Evolutionary conservation across 2,797 vertebrate genomes (phyloP), one percentile per base, ranked within the genome.

Genomic region (Rhinatrema bivittatum): DNA sequence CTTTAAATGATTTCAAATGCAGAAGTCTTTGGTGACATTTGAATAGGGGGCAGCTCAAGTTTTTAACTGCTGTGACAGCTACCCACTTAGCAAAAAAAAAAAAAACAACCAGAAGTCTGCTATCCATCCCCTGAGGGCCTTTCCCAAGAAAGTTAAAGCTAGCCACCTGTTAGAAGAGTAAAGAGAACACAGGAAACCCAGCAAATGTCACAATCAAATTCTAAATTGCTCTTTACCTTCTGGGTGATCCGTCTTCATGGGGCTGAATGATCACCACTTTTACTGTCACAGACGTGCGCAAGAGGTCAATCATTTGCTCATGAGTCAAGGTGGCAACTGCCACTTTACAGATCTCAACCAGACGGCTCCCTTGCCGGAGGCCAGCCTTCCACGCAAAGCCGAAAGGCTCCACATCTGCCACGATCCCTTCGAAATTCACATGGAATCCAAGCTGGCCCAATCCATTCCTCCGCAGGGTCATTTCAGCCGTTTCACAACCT

Each of bases 321-420:
- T 98, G 95, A 21, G 91, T 94, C 57, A 98, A 80, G 0, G 94
- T 98, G 5, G 93, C 93, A 35, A 98, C 94, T 0, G 91, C 93
- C 56, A 97, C 94, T 64, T 94, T 97, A 63, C 94, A 98, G 68
- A 98, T 97, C 74, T 98, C 94, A 44, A 98, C 95, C n/a, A 98
- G 76, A 2, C 94, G 89, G 65, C 94, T 98, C 38, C 95, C 95
- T 52, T 98, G 95, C 32, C 93, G 79, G 5, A 98, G 76, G 10
- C 95, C 94, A 0, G 95, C 93, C 62, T 98, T 96, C 94, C 95
- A 98, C 8, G 94, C 94, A 13, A 91, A 97, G 36, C 95, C 94
- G 7, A 96, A 98, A 7, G 94, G 92, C 56, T 98, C 95, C 53
- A 98, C 94, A 0, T 98, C 95, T 0, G 94, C 95, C 37, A 98